These are phyloP conservation scores for Gymnoscopelus braueri DNA, from an alignment of 2,797 vertebrate species.

Conservation along the genomic window DNA sequence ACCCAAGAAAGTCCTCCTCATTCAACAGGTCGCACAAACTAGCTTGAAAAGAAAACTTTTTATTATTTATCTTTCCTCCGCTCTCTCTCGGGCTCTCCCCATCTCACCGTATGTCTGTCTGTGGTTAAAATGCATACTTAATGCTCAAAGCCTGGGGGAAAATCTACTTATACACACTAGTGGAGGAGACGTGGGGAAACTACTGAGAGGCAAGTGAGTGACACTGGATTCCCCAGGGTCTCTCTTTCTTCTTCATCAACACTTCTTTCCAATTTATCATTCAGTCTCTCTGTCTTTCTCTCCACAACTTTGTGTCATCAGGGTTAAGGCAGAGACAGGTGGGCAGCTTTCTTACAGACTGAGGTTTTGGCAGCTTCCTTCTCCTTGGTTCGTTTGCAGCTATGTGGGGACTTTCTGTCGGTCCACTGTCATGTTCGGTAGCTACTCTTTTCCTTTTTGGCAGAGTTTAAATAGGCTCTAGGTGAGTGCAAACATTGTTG, in stretches of 20 bases:
- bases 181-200: slow-evolving; percentile 32
- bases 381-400: slow-evolving; percentile 35
- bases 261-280: background rate
- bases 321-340: slow-evolving; percentile 22
- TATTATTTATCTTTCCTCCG: slow-evolving; percentile 2
- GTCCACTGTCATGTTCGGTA: slow-evolving; percentile 21
- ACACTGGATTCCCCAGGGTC: slow-evolving; percentile 17
- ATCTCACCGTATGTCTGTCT: slow-evolving; percentile 8
- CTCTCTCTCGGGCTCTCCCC: slow-evolving; percentile 4
- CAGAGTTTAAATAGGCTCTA: slow-evolving; percentile 10
- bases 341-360: slow-evolving; percentile 32
- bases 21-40: slow-evolving; percentile 24
- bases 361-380: slow-evolving; percentile 5
- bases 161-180: slow-evolving; percentile 20
- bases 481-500: background rate
- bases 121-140: slow-evolving; percentile 43
- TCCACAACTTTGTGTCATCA: slow-evolving; percentile 5
- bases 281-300: slow-evolving; percentile 1
- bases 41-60: slow-evolving; percentile 1
- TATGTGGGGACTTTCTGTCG: slow-evolving; percentile 10
- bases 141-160: slow-evolving; percentile 38
- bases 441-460: slow-evolving; percentile 30
- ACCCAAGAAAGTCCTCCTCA: slow-evolving; percentile 10
- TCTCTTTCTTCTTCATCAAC: slow-evolving; percentile 3
- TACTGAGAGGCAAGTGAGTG: slow-evolving; percentile 42